phyloP scores from a whole-genome alignment of 2,888 invertebrate species.

The Diarsia mendica region DNA sequence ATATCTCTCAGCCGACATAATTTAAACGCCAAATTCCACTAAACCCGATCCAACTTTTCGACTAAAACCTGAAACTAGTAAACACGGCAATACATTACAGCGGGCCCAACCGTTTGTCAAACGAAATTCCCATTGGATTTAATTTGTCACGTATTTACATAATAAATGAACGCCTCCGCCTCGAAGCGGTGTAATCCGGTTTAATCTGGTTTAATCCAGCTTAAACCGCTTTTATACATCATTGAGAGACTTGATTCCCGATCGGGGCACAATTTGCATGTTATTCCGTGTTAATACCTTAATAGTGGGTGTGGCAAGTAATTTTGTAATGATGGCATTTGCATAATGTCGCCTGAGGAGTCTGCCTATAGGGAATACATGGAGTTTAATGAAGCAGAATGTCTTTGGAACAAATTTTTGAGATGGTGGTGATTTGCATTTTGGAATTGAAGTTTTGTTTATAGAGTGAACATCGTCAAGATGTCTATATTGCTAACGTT shows the following conservation, averaged over 20 bases:
- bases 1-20: slow-evolving; percentile 22
- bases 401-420: slow-evolving; percentile 46
- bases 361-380: slow-evolving; percentile 40
- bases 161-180: slow-evolving; percentile 89
- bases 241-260: slow-evolving; percentile 89
- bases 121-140: slow-evolving; percentile 89
- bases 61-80: slow-evolving; percentile 69
- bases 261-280: slow-evolving; percentile 88
- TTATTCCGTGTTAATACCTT: slow-evolving; percentile 83
- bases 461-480: neutral
- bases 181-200: slow-evolving; percentile 81
- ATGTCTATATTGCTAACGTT: no score
- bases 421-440: slow-evolving; percentile 27
- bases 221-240: slow-evolving; percentile 88
- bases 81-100: slow-evolving; percentile 76
- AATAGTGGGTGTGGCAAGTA: slow-evolving; percentile 82
- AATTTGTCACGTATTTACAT: slow-evolving; percentile 90
- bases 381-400: slow-evolving; percentile 38
- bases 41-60: slow-evolving; percentile 52
- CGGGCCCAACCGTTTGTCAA: slow-evolving; percentile 85
- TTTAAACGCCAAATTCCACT: slow-evolving; percentile 39
- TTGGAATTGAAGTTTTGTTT: neutral
- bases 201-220: slow-evolving; percentile 84
- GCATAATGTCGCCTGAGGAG: slow-evolving; percentile 66
- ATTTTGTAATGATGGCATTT: slow-evolving; percentile 77